These are phyloP conservation scores for Heliconius himera DNA, from an alignment of 1,140 invertebrate genomes.

Conservation along the genomic window DNA sequence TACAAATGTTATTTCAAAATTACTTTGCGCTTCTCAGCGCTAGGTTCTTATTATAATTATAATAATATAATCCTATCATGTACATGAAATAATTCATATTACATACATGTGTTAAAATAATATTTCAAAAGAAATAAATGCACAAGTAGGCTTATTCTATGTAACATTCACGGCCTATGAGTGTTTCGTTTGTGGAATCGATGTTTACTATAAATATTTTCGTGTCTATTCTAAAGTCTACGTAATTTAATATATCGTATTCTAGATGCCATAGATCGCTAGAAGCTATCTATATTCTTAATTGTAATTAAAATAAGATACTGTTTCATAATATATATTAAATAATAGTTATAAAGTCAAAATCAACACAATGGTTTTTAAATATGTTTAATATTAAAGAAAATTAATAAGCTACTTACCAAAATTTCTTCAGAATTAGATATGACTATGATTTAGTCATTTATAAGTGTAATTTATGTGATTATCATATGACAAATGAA, in stretches of 20 bases:
- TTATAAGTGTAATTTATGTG: no score
- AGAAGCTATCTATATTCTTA: constrained; percentile 37
- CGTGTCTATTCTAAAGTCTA: constrained; percentile 40
- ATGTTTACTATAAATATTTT: constrained; percentile 49
- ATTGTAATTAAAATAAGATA: constrained; percentile 10
- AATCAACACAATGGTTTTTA: background rate
- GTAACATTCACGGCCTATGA: constrained; percentile 13
- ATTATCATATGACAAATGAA: no score
- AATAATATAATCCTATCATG: background rate
- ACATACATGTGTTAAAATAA: background rate
- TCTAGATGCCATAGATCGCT: constrained; percentile 43
- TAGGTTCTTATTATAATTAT: constrained; percentile 47
- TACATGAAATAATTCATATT: background rate
- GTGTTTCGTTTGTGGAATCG: constrained; percentile 48
- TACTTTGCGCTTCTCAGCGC: constrained; percentile 51
- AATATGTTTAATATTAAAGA: background rate
- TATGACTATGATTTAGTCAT: background rate
- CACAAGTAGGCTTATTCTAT: background rate
- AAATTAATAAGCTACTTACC: background rate
- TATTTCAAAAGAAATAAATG: background rate
- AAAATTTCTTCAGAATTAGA: background rate
- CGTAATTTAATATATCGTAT: constrained; percentile 27
- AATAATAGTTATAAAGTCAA: background rate
- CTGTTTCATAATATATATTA: constrained; percentile 8
- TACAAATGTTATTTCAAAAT: constrained; percentile 26